Evolutionary conservation across 2,888 invertebrate genomes (phyloP).

Genomic region (Apomyelois bistriatella): DNA sequence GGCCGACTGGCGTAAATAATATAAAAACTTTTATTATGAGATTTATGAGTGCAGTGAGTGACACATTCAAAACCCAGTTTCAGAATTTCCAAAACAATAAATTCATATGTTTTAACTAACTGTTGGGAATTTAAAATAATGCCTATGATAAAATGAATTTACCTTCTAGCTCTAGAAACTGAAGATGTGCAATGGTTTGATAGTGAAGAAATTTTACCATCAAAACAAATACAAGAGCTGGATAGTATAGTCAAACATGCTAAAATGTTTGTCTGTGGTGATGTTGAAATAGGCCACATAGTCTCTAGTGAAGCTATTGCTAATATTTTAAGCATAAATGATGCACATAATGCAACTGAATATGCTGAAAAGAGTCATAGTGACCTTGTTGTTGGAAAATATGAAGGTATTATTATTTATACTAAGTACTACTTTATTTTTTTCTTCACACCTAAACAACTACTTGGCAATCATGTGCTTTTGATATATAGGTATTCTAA

Average conservation of each 20-base stretch:
- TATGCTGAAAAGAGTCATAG: constrained; percentile 83
- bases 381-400: constrained; percentile 86
- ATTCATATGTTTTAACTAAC: too few species aligned
- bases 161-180: constrained; percentile 16
- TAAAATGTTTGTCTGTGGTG: constrained; percentile 63
- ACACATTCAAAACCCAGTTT: too few species aligned
- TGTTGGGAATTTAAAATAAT: too few species aligned
- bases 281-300: constrained; percentile 72
- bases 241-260: constrained; percentile 51
- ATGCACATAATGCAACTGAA: constrained; percentile 58
- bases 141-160: too few species aligned
- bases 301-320: constrained; percentile 52
- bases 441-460: too few species aligned
- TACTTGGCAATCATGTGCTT: too few species aligned
- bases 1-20: too few species aligned
- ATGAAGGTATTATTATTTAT: constrained; percentile 82
- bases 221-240: constrained; percentile 42
- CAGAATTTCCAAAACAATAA: too few species aligned
- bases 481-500: too few species aligned
- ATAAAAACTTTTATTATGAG: too few species aligned
- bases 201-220: constrained; percentile 51
- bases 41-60: too few species aligned
- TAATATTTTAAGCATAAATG: constrained; percentile 41
- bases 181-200: constrained; percentile 47
- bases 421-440: not conserved